A percentile compares a stretch with the other conserved stretches of the same genome.
These are phyloP conservation scores for Drosophila infuscata DNA, from an alignment of 2,888 invertebrate species.

Conservation along the genomic window DNA sequence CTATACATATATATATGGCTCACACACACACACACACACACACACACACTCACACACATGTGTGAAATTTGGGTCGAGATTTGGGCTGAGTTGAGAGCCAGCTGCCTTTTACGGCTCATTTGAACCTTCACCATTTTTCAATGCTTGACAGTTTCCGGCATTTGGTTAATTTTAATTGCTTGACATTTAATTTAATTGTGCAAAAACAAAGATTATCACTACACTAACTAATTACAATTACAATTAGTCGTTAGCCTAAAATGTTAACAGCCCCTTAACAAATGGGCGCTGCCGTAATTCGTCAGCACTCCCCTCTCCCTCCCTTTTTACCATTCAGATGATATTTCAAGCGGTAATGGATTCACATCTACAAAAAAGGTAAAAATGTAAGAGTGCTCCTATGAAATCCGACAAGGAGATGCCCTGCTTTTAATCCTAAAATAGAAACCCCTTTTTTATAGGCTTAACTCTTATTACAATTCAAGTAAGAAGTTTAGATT, in stretches of 20 bases:
- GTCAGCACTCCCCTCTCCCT: neutral
- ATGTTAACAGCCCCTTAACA: conserved; percentile 20
- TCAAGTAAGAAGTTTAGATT: neutral
- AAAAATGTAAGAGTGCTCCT: neutral
- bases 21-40: neutral
- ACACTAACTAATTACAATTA: conserved; percentile 29
- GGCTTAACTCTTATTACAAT: neutral
- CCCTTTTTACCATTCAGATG: conserved; percentile 1
- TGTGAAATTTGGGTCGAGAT: conserved; percentile 22
- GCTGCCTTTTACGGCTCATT: conserved; percentile 59
- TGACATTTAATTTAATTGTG: conserved; percentile 50
- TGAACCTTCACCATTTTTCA: conserved; percentile 51
- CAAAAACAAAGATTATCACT: conserved; percentile 46
- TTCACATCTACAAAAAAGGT: conserved; percentile 9
- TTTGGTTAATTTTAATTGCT: conserved; percentile 45
- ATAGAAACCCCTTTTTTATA: neutral
- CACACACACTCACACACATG: neutral
- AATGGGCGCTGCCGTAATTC: neutral
- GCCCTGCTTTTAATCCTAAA: neutral
- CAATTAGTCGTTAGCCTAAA: conserved; percentile 31
- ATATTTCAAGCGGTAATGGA: conserved; percentile 2
- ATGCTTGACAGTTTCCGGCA: conserved; percentile 34
- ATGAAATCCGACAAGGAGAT: neutral
- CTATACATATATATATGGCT: conserved; percentile 5
- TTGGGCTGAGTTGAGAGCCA: conserved; percentile 19